Evolutionary conservation across 2,888 invertebrate species (phyloP).

Genomic region (Nebria brevicollis): DNA sequence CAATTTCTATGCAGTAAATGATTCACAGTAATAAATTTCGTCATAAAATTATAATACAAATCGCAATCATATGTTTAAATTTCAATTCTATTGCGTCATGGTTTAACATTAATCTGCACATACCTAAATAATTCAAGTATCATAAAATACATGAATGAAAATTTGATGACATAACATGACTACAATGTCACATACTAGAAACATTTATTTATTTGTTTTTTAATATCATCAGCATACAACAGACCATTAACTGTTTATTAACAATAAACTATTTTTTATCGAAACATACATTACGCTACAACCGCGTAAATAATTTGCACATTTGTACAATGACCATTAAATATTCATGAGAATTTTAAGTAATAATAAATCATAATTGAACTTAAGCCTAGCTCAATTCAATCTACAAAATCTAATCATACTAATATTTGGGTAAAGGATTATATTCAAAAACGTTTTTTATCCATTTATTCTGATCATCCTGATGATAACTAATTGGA

Average conservation of each 20-base stretch:
- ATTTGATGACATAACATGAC: conserved; percentile 29
- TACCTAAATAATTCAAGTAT: conserved; percentile 9
- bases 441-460: too few species aligned
- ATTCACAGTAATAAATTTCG: conserved; percentile 30
- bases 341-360: too few species aligned
- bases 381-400: too few species aligned
- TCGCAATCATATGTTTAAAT: conserved; percentile 22
- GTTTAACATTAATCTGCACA: conserved; percentile 18
- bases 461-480: too few species aligned
- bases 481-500: too few species aligned
- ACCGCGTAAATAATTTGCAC: too few species aligned
- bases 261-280: not conserved
- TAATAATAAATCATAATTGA: too few species aligned
- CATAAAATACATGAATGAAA: conserved; percentile 35
- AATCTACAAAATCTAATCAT: too few species aligned
- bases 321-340: too few species aligned
- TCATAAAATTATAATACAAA: conserved; percentile 38
- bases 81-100: conserved; percentile 25
- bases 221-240: not conserved
- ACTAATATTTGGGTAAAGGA: too few species aligned
- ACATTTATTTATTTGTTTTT: conserved; percentile 15
- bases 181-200: conserved; percentile 25
- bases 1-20: conserved; percentile 3
- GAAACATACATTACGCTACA: not conserved
- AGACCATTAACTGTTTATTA: not conserved